Evolutionary conservation across 2,113 vertebrate genomes (phyloP).

Genomic region (Pristiophorus japonicus): DNA sequence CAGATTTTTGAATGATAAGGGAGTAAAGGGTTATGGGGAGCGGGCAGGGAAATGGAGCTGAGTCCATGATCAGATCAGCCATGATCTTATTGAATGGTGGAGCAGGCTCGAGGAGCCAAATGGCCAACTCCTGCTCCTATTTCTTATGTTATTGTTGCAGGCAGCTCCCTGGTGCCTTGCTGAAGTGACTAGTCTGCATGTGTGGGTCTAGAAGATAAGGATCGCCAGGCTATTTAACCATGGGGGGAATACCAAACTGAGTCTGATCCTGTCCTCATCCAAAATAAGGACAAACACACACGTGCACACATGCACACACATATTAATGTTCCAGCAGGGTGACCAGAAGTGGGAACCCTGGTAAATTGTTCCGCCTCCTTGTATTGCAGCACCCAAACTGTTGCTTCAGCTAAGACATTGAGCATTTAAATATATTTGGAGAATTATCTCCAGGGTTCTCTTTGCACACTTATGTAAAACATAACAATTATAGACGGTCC

Average conservation of each 20-base stretch:
- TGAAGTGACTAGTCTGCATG: not conserved
- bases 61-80: no score
- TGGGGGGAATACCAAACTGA: not conserved
- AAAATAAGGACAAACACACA: not conserved
- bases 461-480: not conserved
- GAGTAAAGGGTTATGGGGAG: no score
- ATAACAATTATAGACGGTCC: not conserved
- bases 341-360: not conserved
- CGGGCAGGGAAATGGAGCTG: no score
- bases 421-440: not conserved
- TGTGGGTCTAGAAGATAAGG: not conserved
- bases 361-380: not conserved
- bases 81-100: no score
- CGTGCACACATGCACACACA: not conserved
- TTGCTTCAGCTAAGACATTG: not conserved
- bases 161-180: not conserved
- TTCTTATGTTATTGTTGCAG: no score
- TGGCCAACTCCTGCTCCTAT: no score
- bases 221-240: not conserved
- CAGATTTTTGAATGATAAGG: no score
- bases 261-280: not conserved
- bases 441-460: not conserved
- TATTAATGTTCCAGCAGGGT: not conserved
- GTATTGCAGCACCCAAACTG: not conserved
- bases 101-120: no score